phyloP scores from a whole-genome alignment of 2,888 invertebrate genomes.

The Dryobota labecula region DNA sequence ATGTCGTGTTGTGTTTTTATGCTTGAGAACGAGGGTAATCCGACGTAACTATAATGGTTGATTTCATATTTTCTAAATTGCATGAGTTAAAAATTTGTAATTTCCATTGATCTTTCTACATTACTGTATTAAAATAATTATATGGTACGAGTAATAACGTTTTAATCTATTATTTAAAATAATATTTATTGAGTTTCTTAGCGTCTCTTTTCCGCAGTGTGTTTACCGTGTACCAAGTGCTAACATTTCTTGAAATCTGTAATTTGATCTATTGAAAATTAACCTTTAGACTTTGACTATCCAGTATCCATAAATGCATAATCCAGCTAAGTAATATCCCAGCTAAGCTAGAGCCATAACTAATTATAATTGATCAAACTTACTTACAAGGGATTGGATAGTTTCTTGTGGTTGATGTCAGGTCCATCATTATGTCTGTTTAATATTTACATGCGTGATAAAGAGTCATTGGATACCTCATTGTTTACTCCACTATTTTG shows the following conservation, averaged over 20 bases:
- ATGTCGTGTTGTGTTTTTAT: too few relatives aligned
- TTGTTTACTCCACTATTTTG: background rate
- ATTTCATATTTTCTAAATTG: background rate
- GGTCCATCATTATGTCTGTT: background rate
- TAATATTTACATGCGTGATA: background rate
- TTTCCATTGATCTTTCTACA: background rate
- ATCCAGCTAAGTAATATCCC: too few relatives aligned
- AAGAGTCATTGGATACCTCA: background rate
- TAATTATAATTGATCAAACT: background rate
- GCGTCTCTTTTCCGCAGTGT: background rate
- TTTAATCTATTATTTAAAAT: background rate
- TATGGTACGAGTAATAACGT: background rate
- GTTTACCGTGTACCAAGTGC: background rate
- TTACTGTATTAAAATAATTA: background rate
- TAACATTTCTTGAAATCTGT: background rate
- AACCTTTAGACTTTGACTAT: conserved; percentile 2
- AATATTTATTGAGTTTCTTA: background rate
- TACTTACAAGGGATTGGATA: conserved; percentile 1
- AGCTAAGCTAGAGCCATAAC: background rate
- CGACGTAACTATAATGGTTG: background rate
- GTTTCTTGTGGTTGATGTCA: background rate
- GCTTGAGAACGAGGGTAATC: background rate
- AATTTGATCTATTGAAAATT: background rate
- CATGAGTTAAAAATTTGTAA: background rate
- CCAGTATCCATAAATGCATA: too few relatives aligned